phyloP scores from a whole-genome alignment of 2,888 invertebrate species.

The Drosophila sordidapex region DNA sequence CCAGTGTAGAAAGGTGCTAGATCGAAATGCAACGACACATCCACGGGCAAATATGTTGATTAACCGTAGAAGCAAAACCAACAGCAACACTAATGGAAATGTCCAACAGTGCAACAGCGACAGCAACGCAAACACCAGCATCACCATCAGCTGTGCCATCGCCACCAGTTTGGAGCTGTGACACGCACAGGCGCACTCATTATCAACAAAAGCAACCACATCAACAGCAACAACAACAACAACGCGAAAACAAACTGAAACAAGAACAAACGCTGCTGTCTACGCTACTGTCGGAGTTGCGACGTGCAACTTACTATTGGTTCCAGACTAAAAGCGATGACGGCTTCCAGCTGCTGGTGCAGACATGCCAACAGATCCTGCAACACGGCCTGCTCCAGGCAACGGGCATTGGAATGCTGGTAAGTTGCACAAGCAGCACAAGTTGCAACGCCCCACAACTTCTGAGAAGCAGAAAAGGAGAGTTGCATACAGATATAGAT shows the following conservation, averaged over 20 bases:
- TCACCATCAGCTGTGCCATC: conserved; percentile 29
- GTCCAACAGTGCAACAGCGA: conserved; percentile 21
- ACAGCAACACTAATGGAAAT: conserved; percentile 23
- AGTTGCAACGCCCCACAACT: conserved; percentile 30
- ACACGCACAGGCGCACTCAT: conserved; percentile 44
- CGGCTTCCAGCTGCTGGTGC: conserved; percentile 52
- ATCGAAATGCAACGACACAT: conserved; percentile 33
- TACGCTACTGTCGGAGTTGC: conserved; percentile 47
- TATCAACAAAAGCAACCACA: conserved; percentile 19
- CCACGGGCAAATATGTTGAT: conserved; percentile 31
- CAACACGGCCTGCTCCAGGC: conserved; percentile 67
- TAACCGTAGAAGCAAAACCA: conserved; percentile 9
- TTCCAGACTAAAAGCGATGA: conserved; percentile 59
- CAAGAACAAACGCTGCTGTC: conserved; percentile 33
- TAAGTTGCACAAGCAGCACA: conserved; percentile 21
- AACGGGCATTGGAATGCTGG: conserved; percentile 17
- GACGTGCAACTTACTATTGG: conserved; percentile 62
- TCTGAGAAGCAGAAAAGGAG: not conserved
- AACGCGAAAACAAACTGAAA: conserved; percentile 23
- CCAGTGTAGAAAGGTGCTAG: conserved; percentile 27
- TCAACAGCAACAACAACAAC: conserved; percentile 32
- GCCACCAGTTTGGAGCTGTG: conserved; percentile 42
- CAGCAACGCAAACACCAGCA: conserved; percentile 7
- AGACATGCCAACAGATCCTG: conserved; percentile 71
- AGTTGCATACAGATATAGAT: not conserved